Conservation (phyloP, 2,888 invertebrate genomes). For the Boloria euphrosyne region DNA sequence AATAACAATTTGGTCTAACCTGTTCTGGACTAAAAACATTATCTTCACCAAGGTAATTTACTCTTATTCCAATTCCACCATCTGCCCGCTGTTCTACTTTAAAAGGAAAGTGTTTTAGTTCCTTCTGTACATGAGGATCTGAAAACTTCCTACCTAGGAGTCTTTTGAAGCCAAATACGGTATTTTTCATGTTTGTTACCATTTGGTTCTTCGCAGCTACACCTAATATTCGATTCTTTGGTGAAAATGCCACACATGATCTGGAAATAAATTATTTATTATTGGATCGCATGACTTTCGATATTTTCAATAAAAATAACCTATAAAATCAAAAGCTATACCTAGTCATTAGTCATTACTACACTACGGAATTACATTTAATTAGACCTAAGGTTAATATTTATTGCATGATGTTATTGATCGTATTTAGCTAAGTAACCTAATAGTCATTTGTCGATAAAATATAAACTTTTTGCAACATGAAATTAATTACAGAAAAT, state of each 20-base stretch:
- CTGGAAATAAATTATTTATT: conserved; percentile 77
- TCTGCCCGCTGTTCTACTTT: conserved; percentile 88
- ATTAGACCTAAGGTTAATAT: no score
- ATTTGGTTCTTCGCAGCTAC: conserved; percentile 98
- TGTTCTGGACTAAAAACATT: conserved; percentile 95
- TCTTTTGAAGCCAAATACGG: conserved; percentile 96
- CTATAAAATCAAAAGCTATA: conserved; percentile 7
- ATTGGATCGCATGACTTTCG: conserved; percentile 7
- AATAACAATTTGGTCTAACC: conserved; percentile 49
- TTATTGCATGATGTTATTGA: no score
- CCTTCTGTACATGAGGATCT: conserved; percentile 94
- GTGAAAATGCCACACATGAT: conserved; percentile 97
- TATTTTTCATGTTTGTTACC: conserved; percentile 98
- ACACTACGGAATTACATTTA: neutral
- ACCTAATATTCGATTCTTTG: conserved; percentile 95
- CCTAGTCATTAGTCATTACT: no score
- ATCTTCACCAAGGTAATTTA: conserved; percentile 93
- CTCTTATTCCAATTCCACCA: conserved; percentile 93
- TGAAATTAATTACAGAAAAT: no score
- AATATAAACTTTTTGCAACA: no score
- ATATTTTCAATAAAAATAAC: conserved; percentile 18
- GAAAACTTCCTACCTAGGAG: conserved; percentile 94
- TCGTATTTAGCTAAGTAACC: no score
- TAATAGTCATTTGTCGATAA: no score
- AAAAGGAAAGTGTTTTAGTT: conserved; percentile 90